Percentiles rank a stretch among this genome's conserved stretches.
Conservation (phyloP, 2,113 vertebrate species). For the Tragelaphus buxtoni region DNA sequence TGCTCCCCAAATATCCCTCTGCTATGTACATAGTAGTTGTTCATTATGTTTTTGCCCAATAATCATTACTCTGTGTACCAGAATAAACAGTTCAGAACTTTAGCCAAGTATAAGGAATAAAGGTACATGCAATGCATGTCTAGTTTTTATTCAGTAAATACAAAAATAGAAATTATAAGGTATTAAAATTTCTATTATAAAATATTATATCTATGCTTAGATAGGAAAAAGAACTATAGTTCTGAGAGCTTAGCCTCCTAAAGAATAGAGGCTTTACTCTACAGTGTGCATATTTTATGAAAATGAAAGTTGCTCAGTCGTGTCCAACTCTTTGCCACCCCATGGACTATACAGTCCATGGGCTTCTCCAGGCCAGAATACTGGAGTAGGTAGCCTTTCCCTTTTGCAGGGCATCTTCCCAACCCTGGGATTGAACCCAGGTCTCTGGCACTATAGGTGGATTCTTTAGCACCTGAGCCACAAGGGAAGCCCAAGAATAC, state of each 20-base stretch:
- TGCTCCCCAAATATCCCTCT: neutral
- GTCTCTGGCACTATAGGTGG: fast-evolving
- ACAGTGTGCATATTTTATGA: neutral
- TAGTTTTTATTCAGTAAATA: neutral
- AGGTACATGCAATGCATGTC: neutral
- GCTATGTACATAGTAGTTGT: neutral
- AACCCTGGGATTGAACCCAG: neutral
- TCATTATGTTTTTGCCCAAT: neutral
- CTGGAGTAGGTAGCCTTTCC: neutral
- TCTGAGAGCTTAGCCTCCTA: neutral
- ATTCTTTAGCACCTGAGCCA: neutral
- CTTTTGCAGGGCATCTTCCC: neutral
- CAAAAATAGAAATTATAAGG: neutral
- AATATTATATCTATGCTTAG: neutral
- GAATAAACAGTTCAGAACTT: neutral
- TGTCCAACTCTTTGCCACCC: neutral
- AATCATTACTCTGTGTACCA: neutral
- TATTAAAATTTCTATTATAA: neutral
- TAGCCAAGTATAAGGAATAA: neutral
- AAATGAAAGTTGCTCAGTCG: neutral
- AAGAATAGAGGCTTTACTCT: neutral
- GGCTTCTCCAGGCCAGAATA: neutral
- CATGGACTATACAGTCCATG: neutral
- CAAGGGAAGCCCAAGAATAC: neutral
- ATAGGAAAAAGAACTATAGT: neutral